Percentiles rank a stretch among this genome's conserved stretches.
phyloP scores from a whole-genome alignment of 2,113 vertebrate species.

The Electrona antarctica region DNA sequence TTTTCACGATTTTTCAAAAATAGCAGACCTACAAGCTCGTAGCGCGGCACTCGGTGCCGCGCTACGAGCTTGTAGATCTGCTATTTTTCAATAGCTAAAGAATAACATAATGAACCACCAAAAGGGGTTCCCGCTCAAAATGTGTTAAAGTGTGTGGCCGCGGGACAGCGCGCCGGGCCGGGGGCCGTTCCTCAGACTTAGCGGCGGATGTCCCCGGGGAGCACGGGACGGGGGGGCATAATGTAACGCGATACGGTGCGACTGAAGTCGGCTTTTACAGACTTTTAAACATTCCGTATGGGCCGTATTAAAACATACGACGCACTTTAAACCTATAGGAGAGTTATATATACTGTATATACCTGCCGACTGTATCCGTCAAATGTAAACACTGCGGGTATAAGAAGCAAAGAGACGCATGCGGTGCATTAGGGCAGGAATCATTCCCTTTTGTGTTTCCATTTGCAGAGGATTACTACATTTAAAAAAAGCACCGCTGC shows the following conservation, averaged over 20 bases:
- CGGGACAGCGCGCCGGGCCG: slow-evolving; percentile 6
- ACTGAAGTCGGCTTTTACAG: slow-evolving; percentile 26
- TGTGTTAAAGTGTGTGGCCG: no score
- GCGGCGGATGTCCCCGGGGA: background rate
- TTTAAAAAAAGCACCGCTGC: slow-evolving; percentile 18
- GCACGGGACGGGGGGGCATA: background rate
- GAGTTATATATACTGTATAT: slow-evolving; percentile 13
- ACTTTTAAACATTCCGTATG: slow-evolving; percentile 52
- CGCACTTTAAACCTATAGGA: slow-evolving; percentile 38
- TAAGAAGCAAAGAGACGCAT: slow-evolving; percentile 31
- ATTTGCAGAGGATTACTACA: slow-evolving; percentile 57
- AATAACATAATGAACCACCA: no score
- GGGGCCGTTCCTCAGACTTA: background rate
- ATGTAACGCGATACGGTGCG: slow-evolving; percentile 44
- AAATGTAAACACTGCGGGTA: slow-evolving; percentile 45
- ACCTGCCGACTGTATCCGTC: slow-evolving; percentile 41
- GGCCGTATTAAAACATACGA: slow-evolving; percentile 33
- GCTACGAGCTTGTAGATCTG: no score
- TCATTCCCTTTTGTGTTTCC: slow-evolving; percentile 46
- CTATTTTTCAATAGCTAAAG: no score
- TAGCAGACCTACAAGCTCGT: no score
- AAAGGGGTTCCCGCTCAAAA: no score
- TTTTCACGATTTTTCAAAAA: no score
- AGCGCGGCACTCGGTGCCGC: no score
- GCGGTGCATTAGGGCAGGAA: slow-evolving; percentile 38